Base-by-base conservation (phyloP, 92 coral and sea anemone species). In the Anthopleura xanthogrammica region DNA sequence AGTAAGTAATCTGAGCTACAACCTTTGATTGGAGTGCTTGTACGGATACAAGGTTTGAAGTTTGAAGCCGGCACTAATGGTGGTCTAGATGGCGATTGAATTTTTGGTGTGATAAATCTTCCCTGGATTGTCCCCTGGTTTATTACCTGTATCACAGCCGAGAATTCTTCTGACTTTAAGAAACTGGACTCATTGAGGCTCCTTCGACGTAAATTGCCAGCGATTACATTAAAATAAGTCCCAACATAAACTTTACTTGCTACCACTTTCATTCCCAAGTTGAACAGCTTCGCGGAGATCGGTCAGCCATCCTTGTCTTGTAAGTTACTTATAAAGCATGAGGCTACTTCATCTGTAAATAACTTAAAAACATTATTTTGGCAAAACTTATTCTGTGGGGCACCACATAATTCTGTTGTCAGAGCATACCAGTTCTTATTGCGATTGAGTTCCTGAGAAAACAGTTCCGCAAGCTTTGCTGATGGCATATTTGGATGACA, bases 361-460 rank as follows among this genome's bases (percentile, higher is more conserved):
- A 52, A 11, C 57, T 52, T 52, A 11, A 11, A 74, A 46, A 82
- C 23, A 12, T 74, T 46, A 20, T 36, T 52, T 65, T 60, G 12
- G 57, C n/a, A 52, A 52, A 52, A 52, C 57, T 52, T 52, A 11
- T 52, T 52, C 57, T 4, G 57, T 8, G 57, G 57, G 16, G 60
- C 36, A n/a, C 52, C 80, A 22, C 86, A 82, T 43, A 82, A 23
- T 13, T 16, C 23, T 57, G 60, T 77, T 12, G 72, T 52, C 52
- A 82, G 77, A 7, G 54, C 86, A 62, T 14, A 82, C 86, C 86
- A 82, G 19, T 76, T 52, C 72, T 54, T 82, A 8, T 19, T 22
- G 12, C 70, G 72, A 54, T 82, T 68, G 10, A 82, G 55, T n/a
- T 22, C 22, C 36, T 3, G 68, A 12, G 86, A 82, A 24, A 42